Evolutionary conservation across 2,888 invertebrate species (phyloP).

Genomic region (Conistra vaccinii): DNA sequence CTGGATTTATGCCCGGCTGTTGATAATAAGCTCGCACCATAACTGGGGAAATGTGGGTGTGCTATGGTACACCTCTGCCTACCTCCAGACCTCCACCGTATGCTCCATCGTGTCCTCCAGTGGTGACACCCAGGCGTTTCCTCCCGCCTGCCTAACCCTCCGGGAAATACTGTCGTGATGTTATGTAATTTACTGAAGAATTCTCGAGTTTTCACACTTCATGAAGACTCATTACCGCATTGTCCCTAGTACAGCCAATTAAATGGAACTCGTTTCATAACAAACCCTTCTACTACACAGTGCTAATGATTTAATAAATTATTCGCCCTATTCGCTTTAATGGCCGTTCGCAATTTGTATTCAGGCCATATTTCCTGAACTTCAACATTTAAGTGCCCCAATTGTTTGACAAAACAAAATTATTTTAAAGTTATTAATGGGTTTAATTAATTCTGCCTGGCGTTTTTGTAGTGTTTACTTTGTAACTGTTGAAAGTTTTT

Average conservation of each 20-base stretch:
- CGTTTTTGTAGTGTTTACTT: slow-evolving; percentile 17
- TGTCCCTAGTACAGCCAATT: slow-evolving; percentile 24
- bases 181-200: not conserved
- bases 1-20: not conserved
- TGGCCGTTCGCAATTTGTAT: slow-evolving; percentile 47
- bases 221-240: not conserved
- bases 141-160: no score
- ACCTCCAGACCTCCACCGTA: no score
- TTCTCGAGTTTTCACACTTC: not conserved
- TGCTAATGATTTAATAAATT: slow-evolving; percentile 56
- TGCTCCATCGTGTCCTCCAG: no score
- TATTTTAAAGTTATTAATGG: slow-evolving; percentile 51
- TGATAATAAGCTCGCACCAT: no score
- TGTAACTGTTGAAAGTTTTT: not conserved
- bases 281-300: slow-evolving; percentile 8
- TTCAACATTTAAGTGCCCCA: slow-evolving; percentile 48
- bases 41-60: no score
- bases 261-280: slow-evolving; percentile 25
- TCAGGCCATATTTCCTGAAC: slow-evolving; percentile 54
- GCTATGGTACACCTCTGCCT: no score
- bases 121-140: no score
- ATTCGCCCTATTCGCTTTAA: slow-evolving; percentile 42
- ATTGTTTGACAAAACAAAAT: slow-evolving; percentile 59
- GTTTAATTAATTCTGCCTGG: slow-evolving; percentile 38
- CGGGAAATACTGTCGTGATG: no score